Base-by-base conservation (phyloP, 2,113 vertebrate species). In the Budorcas taxicolor region DNA sequence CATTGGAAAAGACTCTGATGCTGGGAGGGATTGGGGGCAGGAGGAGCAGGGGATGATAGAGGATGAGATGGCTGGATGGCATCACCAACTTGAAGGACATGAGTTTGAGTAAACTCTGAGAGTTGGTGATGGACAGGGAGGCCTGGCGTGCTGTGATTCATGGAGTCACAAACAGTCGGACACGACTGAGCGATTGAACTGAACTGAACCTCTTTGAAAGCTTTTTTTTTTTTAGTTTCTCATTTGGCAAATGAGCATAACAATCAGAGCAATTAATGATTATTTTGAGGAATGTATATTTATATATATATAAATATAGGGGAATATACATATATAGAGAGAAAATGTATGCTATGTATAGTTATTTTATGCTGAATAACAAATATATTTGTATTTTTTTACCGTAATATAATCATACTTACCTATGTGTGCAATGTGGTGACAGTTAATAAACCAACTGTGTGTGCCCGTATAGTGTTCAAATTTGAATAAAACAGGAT, bases 401-500 rank as follows among this genome's bases (percentile, higher is more conserved):
- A 74, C 14, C 5, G 15, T 19, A 88, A 92, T 45, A 83, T 93
- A 90, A 87, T 23, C 29, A 94, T 85, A 5, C 19, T 87, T 74
- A 83, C 29, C 7, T 50, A 0, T 88, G 29, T 80, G 11, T 81
- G 87, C 33, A 58, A 50, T 76, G 7, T 62, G 23, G n/a, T 74
- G 11, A 90, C 90, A 95, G 92, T 78, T 78, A 78, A 31, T 29
- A 96, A 85, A 82, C 36, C 5, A 89, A 53, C 4, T 89, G 1
- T 29, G 1, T 78, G 45, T 85, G 19, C 89, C 97, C 96, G 83
- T 88, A 53, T 15, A 55, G 8, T 55, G 5, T 83, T 13, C 5
- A 76, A 40, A 94, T 95, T 92, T 97, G 97, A 97, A 50, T 85
- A 85, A 96, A 94, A 98, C 98, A 98, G 94, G 97, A 98, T 97